Conservation (phyloP, 2,888 invertebrate genomes). For the Aphidius colemani region DNA sequence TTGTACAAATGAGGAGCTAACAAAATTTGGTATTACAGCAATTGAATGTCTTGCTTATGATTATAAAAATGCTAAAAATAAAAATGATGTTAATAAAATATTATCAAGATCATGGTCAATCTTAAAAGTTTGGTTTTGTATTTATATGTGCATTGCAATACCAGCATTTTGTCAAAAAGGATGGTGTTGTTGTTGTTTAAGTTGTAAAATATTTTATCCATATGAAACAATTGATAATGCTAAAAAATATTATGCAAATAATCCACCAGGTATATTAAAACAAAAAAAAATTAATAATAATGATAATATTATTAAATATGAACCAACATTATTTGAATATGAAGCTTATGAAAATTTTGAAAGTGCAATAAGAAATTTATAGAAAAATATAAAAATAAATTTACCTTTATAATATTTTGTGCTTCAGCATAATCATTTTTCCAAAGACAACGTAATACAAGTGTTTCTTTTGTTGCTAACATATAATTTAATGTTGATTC, state of each 20-base stretch:
- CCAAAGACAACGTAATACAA: conserved; percentile 78
- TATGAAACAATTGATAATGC: conserved; percentile 63
- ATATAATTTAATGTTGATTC: conserved; percentile 68
- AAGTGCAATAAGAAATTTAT: conserved; percentile 64
- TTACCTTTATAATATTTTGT: conserved; percentile 79
- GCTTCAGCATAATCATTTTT: conserved; percentile 76
- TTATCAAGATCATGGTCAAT: conserved; percentile 51
- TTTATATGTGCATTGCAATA: conserved; percentile 61
- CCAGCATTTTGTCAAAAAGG: conserved; percentile 65
- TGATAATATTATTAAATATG: conserved; percentile 57
- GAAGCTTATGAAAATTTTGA: conserved; percentile 65
- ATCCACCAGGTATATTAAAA: conserved; percentile 65
- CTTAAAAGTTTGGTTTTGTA: conserved; percentile 57
- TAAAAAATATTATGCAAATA: conserved; percentile 63
- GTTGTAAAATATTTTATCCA: conserved; percentile 67
- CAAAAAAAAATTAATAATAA: conserved; percentile 18
- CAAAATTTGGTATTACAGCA: conserved; percentile 59
- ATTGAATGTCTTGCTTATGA: conserved; percentile 58
- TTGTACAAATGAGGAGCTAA: conserved; percentile 61
- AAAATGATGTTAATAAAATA: conserved; percentile 37
- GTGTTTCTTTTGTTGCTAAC: conserved; percentile 75
- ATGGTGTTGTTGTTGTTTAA: conserved; percentile 67
- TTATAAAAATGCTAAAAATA: conserved; percentile 46
- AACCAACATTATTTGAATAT: conserved; percentile 64
- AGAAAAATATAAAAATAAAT: conserved; percentile 31